Conservation (phyloP, 2,888 invertebrate genomes). For the Tromatobia lineatoria region DNA sequence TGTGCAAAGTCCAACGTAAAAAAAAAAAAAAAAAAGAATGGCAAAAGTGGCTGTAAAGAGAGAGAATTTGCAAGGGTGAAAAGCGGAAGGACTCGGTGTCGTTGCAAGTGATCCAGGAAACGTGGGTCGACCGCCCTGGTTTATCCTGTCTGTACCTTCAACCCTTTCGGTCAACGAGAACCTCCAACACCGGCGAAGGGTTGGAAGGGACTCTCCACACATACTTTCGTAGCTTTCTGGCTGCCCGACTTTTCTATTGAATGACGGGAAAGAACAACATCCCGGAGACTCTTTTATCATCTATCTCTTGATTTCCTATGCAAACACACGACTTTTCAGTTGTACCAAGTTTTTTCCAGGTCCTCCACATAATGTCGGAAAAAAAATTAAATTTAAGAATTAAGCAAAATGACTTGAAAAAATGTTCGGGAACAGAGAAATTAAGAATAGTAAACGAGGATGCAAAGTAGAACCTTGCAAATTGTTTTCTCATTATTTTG, state of each 20-base stretch:
- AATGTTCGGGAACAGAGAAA: too few species aligned
- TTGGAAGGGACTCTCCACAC: constrained; percentile 19
- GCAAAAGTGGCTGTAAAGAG: constrained; percentile 57
- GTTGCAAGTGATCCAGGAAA: constrained; percentile 75
- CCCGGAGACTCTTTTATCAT: constrained; percentile 31
- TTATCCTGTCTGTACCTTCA: constrained; percentile 59
- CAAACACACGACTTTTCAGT: background rate
- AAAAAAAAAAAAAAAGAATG: background rate
- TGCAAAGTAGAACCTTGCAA: too few species aligned
- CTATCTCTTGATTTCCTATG: constrained; percentile 4
- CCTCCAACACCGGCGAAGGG: background rate
- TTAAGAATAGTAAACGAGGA: too few species aligned
- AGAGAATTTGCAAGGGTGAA: constrained; percentile 82
- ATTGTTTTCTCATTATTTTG: too few species aligned
- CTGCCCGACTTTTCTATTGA: constrained; percentile 42
- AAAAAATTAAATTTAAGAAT: too few species aligned
- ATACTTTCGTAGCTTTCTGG: constrained; percentile 45
- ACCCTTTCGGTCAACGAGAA: constrained; percentile 47
- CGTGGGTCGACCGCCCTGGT: constrained; percentile 64
- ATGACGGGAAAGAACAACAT: constrained; percentile 29
- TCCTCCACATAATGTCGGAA: too few species aligned
- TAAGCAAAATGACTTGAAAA: too few species aligned
- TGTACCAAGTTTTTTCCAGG: background rate
- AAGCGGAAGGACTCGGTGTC: constrained; percentile 79
- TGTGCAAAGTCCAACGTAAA: background rate